These are phyloP conservation scores for Scaptomyza hsui DNA, from an alignment of 1,140 invertebrate species.

Conservation along the genomic window DNA sequence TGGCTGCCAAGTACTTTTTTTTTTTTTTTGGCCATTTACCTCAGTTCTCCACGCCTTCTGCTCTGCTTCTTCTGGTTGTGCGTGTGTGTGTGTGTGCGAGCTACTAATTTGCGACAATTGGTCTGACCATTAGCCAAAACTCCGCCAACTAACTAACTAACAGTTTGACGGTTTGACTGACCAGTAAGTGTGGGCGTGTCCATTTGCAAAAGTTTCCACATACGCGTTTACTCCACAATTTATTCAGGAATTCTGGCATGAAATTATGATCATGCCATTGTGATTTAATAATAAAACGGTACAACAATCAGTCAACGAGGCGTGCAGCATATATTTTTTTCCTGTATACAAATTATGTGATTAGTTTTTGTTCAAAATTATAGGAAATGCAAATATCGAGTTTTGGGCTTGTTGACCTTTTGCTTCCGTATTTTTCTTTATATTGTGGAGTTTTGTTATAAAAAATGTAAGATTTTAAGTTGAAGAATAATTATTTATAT, in stretches of 20 bases:
- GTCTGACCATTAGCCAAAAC: slow-evolving; percentile 64
- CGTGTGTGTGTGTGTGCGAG: slow-evolving; percentile 14
- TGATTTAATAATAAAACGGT: slow-evolving; percentile 31
- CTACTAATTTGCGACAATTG: slow-evolving; percentile 79
- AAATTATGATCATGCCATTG: slow-evolving; percentile 39
- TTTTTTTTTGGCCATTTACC: slow-evolving; percentile 33
- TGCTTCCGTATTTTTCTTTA: background rate
- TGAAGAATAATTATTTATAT: too few species aligned
- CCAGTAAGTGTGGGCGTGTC: slow-evolving; percentile 57
- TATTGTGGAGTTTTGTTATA: too few species aligned
- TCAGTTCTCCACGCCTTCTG: slow-evolving; percentile 23
- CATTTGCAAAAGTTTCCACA: slow-evolving; percentile 29
- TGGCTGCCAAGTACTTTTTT: slow-evolving; percentile 52
- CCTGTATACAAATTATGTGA: slow-evolving; percentile 31
- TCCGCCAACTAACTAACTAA: slow-evolving; percentile 8
- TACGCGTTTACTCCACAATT: slow-evolving; percentile 50
- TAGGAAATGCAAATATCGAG: background rate
- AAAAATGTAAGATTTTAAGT: too few species aligned
- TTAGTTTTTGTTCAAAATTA: slow-evolving; percentile 21
- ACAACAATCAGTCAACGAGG: slow-evolving; percentile 35
- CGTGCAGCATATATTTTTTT: slow-evolving; percentile 12
- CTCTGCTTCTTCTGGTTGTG: slow-evolving; percentile 9
- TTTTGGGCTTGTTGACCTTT: slow-evolving; percentile 4
- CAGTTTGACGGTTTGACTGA: slow-evolving; percentile 27
- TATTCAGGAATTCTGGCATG: slow-evolving; percentile 67